Evolutionary conservation across 2,113 vertebrate species (phyloP).

Genomic region (Clinocottus analis): DNA sequence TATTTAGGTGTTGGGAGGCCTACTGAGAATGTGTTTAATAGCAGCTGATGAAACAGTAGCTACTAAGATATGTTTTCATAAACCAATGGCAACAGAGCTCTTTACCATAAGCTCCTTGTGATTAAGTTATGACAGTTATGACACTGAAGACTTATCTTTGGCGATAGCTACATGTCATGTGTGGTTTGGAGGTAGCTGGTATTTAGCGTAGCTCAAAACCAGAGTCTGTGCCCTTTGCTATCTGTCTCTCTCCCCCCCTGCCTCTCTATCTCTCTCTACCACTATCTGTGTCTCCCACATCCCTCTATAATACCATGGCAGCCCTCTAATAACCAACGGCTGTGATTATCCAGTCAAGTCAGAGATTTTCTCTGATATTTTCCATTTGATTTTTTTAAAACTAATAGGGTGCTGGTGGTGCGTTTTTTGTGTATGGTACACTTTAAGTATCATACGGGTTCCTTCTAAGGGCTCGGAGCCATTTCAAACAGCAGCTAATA

Average conservation of each 20-base stretch:
- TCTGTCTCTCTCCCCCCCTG: constrained; percentile 48
- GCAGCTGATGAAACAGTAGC: constrained; percentile 40
- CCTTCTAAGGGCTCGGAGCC: constrained; percentile 68
- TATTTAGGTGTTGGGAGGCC: constrained; percentile 7
- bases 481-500: constrained; percentile 78
- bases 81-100: constrained; percentile 38
- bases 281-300: constrained; percentile 56
- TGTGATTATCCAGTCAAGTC: constrained; percentile 79
- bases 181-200: constrained; percentile 70
- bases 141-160: constrained; percentile 75
- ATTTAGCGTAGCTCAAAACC: constrained; percentile 65
- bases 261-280: constrained; percentile 28
- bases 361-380: constrained; percentile 71
- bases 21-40: constrained; percentile 5
- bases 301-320: constrained; percentile 60
- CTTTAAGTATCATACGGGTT: constrained; percentile 50
- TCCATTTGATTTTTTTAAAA: constrained; percentile 69
- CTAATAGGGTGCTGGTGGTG: constrained; percentile 68
- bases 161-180: constrained; percentile 55
- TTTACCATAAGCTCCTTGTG: constrained; percentile 49
- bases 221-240: constrained; percentile 58
- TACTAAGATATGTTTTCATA: constrained; percentile 36
- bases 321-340: constrained; percentile 71
- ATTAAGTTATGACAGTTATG: constrained; percentile 69
- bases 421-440: constrained; percentile 57